These are phyloP conservation scores for Danaus chrysippus DNA, from an alignment of 2,888 invertebrate genomes.

Conservation along the genomic window DNA sequence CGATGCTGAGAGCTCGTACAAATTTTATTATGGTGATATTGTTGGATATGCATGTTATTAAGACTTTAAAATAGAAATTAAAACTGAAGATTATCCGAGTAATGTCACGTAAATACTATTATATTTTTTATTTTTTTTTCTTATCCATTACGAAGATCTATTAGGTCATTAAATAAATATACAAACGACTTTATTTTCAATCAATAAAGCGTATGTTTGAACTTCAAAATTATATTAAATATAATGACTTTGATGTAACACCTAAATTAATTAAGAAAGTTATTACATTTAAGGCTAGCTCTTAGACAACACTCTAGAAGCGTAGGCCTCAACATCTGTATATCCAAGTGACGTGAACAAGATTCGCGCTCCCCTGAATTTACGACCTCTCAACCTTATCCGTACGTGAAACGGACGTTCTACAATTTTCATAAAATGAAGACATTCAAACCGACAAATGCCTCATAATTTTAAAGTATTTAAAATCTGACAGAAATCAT, in stretches of 20 bases:
- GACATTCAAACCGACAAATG: slow-evolving; percentile 12
- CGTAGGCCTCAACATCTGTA: slow-evolving; percentile 59
- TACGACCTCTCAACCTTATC: slow-evolving; percentile 45
- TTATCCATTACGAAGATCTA: too few species aligned
- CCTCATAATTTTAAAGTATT: neutral
- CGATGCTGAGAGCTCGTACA: slow-evolving; percentile 22
- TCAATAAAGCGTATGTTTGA: too few species aligned
- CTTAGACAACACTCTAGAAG: slow-evolving; percentile 28
- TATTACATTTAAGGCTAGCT: slow-evolving; percentile 18
- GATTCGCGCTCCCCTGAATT: slow-evolving; percentile 54
- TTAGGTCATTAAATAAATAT: too few species aligned
- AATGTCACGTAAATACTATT: too few species aligned
- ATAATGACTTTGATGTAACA: too few species aligned
- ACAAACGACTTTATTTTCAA: too few species aligned
- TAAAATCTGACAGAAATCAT: too few species aligned
- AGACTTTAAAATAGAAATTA: neutral
- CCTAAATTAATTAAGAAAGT: neutral
- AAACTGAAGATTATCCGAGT: too few species aligned
- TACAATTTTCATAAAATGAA: slow-evolving; percentile 21
- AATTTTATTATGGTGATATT: slow-evolving; percentile 6
- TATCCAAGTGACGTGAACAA: slow-evolving; percentile 59
- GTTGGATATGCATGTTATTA: slow-evolving; percentile 5
- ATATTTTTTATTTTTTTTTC: too few species aligned
- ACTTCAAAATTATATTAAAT: too few species aligned
- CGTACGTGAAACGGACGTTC: slow-evolving; percentile 36